Evolutionary conservation across 2,113 vertebrate species (phyloP), one percentile per base, ranked within the genome.

Genomic region (Canis aureus): DNA sequence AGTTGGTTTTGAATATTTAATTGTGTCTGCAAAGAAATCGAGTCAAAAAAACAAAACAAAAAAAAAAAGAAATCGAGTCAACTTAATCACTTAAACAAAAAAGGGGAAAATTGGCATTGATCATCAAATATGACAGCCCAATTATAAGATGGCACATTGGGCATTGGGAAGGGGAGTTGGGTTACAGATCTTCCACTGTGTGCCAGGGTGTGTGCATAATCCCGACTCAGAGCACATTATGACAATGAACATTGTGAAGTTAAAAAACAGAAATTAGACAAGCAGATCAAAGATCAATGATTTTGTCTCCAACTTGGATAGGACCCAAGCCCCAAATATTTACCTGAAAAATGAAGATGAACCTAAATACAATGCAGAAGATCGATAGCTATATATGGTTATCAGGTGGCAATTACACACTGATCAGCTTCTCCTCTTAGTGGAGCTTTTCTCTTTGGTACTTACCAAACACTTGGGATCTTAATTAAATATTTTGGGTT

Each of bases 1-100:
- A 83, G 19, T 53, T 92, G 78, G 53, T 84, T 94, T 78, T 89
- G 32, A 97, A 94, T 66, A 80, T 9, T 32, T 51, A 4, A 35
- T 49, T 51, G 11, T 89, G 7, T 89, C 22, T 29, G 64, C 22
- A 83, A 91, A 97, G 35, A 35, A 35, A 35, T 35, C 29, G 85
- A 89, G 19, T 92, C 78, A 27, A 27, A n/a, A n/a, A n/a, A n/a
- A n/a, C n/a, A n/a, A n/a, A n/a, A n/a, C n/a, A n/a, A n/a, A n/a
- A n/a, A n/a, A n/a, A n/a, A n/a, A 83, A 91, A 97, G 35, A 35
- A 35, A 35, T 35, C 29, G 85, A 89, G 19, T 92, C 78, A 27
- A 27, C 49, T 73, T 35, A 85, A 25, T 89, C 35, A 94, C 67
- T 89, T 29, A 38, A 83, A 49, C 27, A 69, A 89, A 76, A 11